Evolutionary conservation across 2,113 vertebrate genomes (phyloP).

Genomic region (Lamprologus speciosus): DNA sequence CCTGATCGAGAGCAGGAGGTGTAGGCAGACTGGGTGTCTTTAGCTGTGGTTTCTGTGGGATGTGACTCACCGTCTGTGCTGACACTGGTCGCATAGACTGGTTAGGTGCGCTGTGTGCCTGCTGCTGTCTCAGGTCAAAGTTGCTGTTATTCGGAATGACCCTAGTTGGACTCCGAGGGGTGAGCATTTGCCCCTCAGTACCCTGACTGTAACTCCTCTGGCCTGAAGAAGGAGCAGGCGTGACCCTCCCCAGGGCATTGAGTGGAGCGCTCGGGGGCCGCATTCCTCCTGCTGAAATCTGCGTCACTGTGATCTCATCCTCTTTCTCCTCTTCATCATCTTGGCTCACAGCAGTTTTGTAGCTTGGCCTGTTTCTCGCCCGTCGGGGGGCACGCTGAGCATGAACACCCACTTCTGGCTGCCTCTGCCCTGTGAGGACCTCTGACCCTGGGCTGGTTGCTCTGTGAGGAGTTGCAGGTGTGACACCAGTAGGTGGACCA

Average conservation of each 20-base stretch:
- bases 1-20: neutral
- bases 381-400: neutral
- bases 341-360: conserved; percentile 44
- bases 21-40: neutral
- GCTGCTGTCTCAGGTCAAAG: neutral
- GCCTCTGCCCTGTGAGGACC: neutral
- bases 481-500: neutral
- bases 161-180: neutral
- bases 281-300: neutral
- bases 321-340: conserved; percentile 23
- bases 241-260: neutral
- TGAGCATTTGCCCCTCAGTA: neutral
- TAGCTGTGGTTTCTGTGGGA: neutral
- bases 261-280: neutral
- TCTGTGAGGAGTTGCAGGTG: neutral
- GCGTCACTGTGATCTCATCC: neutral
- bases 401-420: neutral
- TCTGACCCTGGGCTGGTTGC: neutral
- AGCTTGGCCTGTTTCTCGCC: conserved; percentile 36
- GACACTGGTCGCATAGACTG: neutral
- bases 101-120: neutral
- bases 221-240: neutral
- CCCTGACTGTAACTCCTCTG: conserved; percentile 64
- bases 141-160: conserved; percentile 6
- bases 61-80: neutral